Conservation (phyloP, 1,140 invertebrate genomes). For the Drosophila saltans region DNA sequence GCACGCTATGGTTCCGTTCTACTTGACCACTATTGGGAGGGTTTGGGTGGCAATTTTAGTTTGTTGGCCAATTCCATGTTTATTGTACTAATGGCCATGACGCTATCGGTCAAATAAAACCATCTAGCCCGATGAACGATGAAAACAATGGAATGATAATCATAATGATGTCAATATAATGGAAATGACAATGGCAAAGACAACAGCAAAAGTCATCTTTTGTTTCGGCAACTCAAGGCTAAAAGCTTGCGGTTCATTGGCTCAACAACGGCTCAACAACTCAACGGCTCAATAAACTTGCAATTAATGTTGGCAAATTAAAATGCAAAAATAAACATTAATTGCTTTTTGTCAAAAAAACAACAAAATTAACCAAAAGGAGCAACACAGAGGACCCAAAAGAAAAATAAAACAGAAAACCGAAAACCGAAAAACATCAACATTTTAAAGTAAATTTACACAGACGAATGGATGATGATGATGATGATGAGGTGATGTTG, state of each 20-base stretch:
- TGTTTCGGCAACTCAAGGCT: conserved; percentile 56
- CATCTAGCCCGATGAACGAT: too few species aligned
- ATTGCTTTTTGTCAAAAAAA: conserved; percentile 63
- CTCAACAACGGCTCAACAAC: conserved; percentile 43
- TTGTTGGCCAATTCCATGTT: conserved; percentile 59
- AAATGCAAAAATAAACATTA: conserved; percentile 82
- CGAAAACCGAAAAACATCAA: not conserved
- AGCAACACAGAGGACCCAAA: not conserved
- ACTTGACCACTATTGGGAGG: conserved; percentile 61
- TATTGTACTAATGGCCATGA: conserved; percentile 61
- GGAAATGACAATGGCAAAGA: not conserved
- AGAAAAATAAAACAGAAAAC: not conserved
- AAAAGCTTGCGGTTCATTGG: conserved; percentile 66
- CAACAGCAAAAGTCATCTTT: not conserved
- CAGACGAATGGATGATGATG: not conserved
- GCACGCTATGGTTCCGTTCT: conserved; percentile 62
- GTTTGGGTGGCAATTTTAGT: conserved; percentile 50
- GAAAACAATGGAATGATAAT: not conserved
- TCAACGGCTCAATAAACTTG: conserved; percentile 74
- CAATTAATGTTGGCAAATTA: conserved; percentile 82
- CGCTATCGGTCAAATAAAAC: conserved; percentile 37
- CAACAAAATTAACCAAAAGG: not conserved
- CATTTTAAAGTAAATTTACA: conserved; percentile 1
- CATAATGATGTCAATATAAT: not conserved
- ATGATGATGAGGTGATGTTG: not conserved